Percentiles rank a stretch among this genome's conserved stretches.
These are phyloP conservation scores for Stichopus chloronotus DNA, from an alignment of 35 echinoderm and acorn worm species.

Conservation along the genomic window DNA sequence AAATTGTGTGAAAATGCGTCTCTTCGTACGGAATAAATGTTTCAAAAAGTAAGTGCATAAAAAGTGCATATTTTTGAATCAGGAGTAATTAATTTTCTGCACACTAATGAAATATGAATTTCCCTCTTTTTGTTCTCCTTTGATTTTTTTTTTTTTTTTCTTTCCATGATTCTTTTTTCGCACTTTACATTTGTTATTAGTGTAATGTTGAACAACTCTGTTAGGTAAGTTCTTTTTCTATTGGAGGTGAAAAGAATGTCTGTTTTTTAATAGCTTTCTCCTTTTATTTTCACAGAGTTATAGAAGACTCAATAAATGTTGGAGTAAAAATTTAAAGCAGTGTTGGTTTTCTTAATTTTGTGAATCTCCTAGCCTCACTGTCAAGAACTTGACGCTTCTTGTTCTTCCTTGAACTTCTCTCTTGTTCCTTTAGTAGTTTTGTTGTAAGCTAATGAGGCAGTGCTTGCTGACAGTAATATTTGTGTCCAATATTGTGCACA, in stretches of 20 bases:
- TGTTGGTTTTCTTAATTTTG: not conserved
- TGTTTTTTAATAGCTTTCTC: not conserved
- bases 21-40: not conserved
- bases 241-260: not conserved
- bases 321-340: not conserved
- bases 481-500: too few species aligned
- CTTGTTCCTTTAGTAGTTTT: too few species aligned
- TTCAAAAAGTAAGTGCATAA: not conserved
- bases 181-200: not conserved
- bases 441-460: too few species aligned
- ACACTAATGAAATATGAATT: not conserved
- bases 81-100: not conserved
- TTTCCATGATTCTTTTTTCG: not conserved
- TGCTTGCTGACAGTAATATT: too few species aligned
- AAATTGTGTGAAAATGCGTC: too few species aligned
- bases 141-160: not conserved
- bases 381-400: too few species aligned
- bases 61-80: not conserved
- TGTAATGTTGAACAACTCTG: not conserved
- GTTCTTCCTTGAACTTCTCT: too few species aligned
- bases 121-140: not conserved
- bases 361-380: not conserved
- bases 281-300: not conserved
- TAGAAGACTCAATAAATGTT: not conserved
- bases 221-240: not conserved